Base-by-base conservation (phyloP, 1,140 invertebrate species). In the Pinna nobilis region DNA sequence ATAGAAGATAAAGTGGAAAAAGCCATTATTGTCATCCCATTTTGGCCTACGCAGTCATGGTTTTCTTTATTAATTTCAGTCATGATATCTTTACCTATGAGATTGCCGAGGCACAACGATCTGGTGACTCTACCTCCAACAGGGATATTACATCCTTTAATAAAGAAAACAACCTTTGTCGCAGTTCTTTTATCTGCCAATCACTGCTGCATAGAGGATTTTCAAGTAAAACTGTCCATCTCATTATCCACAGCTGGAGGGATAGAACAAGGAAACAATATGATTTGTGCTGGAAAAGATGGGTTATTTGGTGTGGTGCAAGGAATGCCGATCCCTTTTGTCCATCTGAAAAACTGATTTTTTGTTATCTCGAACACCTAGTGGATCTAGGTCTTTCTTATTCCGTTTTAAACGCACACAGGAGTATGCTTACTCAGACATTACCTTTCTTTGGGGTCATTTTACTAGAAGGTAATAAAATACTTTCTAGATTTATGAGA, bases 31-130 rank as follows among this genome's bases (percentile, higher is more conserved):
- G 50, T 75, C 25, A 18, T 60, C 41, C 72, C 61, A 25, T 50
- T 53, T 30, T 76, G 70, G 70, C 15, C 68, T 23, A 57, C 70
- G 0, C 77, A 79, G 32, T 35, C 30, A 28, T 70, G 64, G 63
- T 73, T 70, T 70, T 32, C 66, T 23, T 4, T 32, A 23, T 23
- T 63, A 13, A n/a, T 57, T 50, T 18, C 44, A 44, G 20, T 63
- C 2, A 11, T 69, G 18, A 49, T 70, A 20, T 20, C 64, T 7
- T 44, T 67, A 44, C 65, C 70, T n/a, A n/a, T 73, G 28, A 3
- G n/a, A 13, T 30, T 73, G 25, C 49, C 66, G 37, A 37, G 18
- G 7, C 20, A 13, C 1, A 13, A 63, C 15, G 44, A 6, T 0
- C 5, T 57, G n/a, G 20, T 51, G 11, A 23, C 32, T 2, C 50